Conservation (phyloP, 2,113 vertebrate species). For the Python bivittatus region DNA sequence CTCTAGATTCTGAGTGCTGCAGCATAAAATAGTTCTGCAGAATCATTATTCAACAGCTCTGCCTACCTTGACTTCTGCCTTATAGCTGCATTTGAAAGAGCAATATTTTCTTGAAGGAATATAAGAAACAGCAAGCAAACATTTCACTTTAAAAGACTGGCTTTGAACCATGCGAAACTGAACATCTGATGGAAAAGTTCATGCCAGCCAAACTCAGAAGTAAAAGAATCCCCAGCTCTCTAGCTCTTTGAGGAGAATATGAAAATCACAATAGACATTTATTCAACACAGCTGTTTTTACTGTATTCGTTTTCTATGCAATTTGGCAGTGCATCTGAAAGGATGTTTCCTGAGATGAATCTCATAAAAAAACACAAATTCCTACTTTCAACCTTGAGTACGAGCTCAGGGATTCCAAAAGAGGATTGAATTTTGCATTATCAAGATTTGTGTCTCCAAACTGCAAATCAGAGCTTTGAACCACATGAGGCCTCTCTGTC, state of each 20-base stretch:
- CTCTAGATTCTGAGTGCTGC: background rate
- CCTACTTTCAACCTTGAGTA: background rate
- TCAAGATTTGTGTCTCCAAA: conserved; percentile 7
- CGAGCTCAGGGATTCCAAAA: background rate
- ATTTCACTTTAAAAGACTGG: background rate
- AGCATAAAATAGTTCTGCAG: background rate
- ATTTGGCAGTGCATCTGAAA: background rate
- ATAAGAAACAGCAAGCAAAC: background rate
- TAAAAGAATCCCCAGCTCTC: background rate
- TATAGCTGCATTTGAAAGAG: background rate
- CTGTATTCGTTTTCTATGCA: background rate
- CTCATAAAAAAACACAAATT: background rate
- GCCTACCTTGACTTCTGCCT: background rate
- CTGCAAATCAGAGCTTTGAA: conserved; percentile 40
- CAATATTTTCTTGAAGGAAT: background rate
- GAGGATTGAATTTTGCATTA: conserved; percentile 9
- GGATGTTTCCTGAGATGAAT: background rate
- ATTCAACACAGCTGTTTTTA: background rate
- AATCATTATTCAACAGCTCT: too few species aligned
- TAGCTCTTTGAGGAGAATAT: background rate
- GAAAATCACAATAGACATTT: background rate
- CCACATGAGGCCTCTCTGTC: conserved; percentile 19
- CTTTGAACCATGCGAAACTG: background rate
- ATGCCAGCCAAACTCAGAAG: background rate
- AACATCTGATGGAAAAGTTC: background rate